Conservation (phyloP, 1,140 invertebrate genomes). For the Cydia splendana region DNA sequence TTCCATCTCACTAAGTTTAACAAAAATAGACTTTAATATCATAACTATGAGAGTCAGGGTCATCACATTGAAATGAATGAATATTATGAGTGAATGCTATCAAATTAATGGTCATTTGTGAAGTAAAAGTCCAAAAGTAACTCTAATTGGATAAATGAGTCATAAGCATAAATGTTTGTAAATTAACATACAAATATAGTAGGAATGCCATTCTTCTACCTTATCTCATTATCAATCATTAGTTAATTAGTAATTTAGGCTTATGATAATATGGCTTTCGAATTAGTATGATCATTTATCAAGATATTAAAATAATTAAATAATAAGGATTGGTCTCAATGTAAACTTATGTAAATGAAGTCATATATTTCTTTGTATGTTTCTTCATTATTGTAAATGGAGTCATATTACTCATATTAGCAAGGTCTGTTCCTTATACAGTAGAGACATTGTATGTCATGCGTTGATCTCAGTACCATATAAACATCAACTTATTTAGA, state of each 20-base stretch:
- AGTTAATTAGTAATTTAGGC: neutral
- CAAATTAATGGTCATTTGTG: neutral
- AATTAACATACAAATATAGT: conserved; percentile 22
- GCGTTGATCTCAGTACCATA: no score
- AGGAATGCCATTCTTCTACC: neutral
- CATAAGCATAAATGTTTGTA: neutral
- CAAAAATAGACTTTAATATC: neutral
- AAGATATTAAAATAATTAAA: neutral
- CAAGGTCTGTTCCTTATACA: no score
- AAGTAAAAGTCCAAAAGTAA: conserved; percentile 2
- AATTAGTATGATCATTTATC: neutral
- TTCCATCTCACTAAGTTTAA: neutral
- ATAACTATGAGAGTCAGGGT: conserved; percentile 6
- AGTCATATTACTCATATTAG: no score
- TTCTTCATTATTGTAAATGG: no score
- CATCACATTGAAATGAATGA: neutral
- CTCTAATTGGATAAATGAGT: conserved; percentile 1
- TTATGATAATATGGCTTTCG: neutral
- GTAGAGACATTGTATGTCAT: no score
- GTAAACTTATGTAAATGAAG: neutral
- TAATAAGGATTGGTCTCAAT: neutral
- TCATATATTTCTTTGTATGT: neutral
- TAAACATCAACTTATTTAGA: no score
- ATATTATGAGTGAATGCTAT: neutral
- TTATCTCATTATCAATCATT: conserved; percentile 27